Percentiles rank a stretch among this genome's conserved stretches.
These are phyloP conservation scores for Miniopterus natalensis DNA, from an alignment of 2,113 vertebrate species.

Conservation along the genomic window DNA sequence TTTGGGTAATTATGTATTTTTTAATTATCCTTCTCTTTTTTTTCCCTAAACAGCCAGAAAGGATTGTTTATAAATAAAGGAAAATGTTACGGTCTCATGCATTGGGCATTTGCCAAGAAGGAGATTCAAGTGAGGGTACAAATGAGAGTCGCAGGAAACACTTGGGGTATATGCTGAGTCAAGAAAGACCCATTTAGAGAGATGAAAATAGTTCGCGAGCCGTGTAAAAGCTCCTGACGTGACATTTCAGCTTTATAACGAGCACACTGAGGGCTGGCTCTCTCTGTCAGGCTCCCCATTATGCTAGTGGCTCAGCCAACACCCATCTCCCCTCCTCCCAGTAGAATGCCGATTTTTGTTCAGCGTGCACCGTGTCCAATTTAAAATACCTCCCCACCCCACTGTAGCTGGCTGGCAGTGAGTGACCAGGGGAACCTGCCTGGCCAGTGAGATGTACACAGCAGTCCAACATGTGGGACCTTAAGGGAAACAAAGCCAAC, in stretches of 20 bases:
- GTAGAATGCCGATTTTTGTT: not conserved
- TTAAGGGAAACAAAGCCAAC: not conserved
- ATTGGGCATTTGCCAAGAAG: conserved; percentile 61
- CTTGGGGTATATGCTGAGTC: conserved; percentile 36
- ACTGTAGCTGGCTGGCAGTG: not conserved
- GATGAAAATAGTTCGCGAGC: conserved; percentile 77
- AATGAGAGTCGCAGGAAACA: not conserved
- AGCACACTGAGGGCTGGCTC: conserved; percentile 50
- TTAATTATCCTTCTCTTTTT: conserved; percentile 56
- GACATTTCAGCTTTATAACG: conserved; percentile 74
- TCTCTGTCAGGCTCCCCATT: not conserved
- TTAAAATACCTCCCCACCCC: not conserved
- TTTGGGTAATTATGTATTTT: conserved; percentile 80
- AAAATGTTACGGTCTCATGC: conserved; percentile 53
- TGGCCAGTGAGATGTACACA: not conserved
- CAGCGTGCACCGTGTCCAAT: not conserved
- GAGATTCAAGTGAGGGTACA: not conserved
- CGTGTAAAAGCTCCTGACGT: conserved; percentile 76
- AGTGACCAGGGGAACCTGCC: not conserved
- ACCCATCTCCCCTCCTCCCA: not conserved
- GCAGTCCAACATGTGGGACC: not conserved
- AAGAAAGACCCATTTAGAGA: conserved; percentile 61
- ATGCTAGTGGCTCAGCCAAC: not conserved
- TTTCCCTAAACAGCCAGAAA: conserved; percentile 71
- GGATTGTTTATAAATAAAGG: conserved; percentile 84